Evolutionary conservation across 2,113 vertebrate species (phyloP), one percentile per base, ranked within the genome.

Genomic region (Strix aluco): DNA sequence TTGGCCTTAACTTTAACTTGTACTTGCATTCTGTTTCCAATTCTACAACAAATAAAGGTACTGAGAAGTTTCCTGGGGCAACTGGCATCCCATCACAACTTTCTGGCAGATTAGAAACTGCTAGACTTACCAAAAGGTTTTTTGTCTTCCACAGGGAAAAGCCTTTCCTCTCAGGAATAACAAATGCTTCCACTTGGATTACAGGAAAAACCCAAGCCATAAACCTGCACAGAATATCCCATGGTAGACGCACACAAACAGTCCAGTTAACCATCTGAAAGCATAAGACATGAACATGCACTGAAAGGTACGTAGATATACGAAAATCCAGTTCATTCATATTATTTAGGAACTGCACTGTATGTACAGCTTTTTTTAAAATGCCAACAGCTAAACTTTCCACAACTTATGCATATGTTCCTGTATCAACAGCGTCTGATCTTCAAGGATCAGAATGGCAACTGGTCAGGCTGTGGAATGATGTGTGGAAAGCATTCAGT

Each of bases 381-480:
- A 66, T 15, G 26, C 30, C 46, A 74, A 6, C 3, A 75, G 30
- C 27, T 75, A 17, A 25, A 9, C 8, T 47, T 81, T 17, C 17
- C 23, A 38, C 29, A 67, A 3, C 6, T 59, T 58, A 19, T 10
- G 55, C 15, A 3, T 26, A 5, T 20, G 20, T 20, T 75, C 14
- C 42, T 49, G 12, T 14, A 46, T 2, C 42, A 54, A 13, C 30
- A 82, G 27, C 11, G 36, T 1, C 55, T 62, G n/a, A 7, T 32
- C 47, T n/a, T 71, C 49, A 20, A 13, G 78, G 49, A 10, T 8
- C 3, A 1, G 29, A 25, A 26, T 0, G 13, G 59, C 27, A 70
- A 1, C 44, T 29, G 44, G 19, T 51, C 62, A 9, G 58, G 32
- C 44, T 72, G 21, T 4, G 29, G 14, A 67, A 34, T 0, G 0